Evolutionary conservation across 2,888 invertebrate genomes (phyloP), one percentile per base, ranked within the genome.

Genomic region (Petrophora chlorosata): DNA sequence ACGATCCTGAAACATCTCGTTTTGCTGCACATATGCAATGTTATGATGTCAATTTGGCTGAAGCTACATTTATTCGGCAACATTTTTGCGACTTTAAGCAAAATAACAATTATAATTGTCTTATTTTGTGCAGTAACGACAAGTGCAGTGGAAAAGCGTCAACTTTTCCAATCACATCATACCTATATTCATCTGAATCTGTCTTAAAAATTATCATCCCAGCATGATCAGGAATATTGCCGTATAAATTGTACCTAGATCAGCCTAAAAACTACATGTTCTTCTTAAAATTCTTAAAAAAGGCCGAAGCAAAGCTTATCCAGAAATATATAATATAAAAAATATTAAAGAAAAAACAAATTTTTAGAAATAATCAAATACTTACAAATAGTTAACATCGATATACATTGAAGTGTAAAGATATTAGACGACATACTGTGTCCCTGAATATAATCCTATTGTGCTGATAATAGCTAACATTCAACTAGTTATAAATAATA

Each of bases 1-100:
- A 98, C 95, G 79, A 98, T 97, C 89, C 98, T 98, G 93, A 61
- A 92, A 79, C 87, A 59, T 52, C 62, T 65, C 51, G 15, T 38
- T 51, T 35, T 33, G 41, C 50, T 56, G 23, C 23, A 14, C 13
- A 23, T 22, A 33, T 29, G 26, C 28, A 32, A 13, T 36, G 35
- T 36, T 33, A 23, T 3, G n/a, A 22, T 14, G 5, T 3, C 15
- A 26, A 22, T 9, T 17, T 26, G 4, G 4, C 19, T 16, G 13
- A 7, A 3, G 25, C 4, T 38, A 45, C 32, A 32, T 23, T 36
- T 44, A 45, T 25, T 30, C 32, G 35, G 5, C 34, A 17, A 12
- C 26, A 32, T 26, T 9, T 8, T 40, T 25, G 14, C 26, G 28
- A 23, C 8, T 8, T n/a, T 23, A 0, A 23, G n/a, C 23, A 8